These are phyloP conservation scores for Miniopterus natalensis DNA, from an alignment of 2,113 vertebrate genomes.

Conservation along the genomic window DNA sequence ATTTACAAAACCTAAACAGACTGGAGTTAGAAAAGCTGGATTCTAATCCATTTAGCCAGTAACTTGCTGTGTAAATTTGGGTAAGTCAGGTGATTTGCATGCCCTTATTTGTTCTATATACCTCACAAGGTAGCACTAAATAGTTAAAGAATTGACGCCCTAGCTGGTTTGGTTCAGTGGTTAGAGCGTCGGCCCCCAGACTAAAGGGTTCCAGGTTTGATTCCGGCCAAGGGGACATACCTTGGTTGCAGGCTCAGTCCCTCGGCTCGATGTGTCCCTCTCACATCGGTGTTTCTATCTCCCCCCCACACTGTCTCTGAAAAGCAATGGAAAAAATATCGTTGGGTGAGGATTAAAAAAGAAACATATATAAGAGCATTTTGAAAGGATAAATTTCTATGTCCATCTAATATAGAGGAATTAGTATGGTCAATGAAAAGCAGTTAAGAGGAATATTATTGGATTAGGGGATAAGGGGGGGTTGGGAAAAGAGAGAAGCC, in stretches of 20 bases:
- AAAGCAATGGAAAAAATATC: no score
- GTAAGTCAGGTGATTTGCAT: background rate
- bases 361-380: background rate
- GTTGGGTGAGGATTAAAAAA: no score
- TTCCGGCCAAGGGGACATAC: no score
- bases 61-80: background rate
- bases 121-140: conserved; percentile 56
- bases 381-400: conserved; percentile 22
- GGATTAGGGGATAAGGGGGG: background rate
- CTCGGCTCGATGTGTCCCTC: no score
- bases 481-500: background rate
- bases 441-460: background rate
- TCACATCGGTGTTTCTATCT: no score
- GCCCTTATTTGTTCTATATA: background rate
- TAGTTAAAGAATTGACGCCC: conserved; percentile 33
- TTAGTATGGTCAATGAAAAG: background rate
- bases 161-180: no score
- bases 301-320: no score
- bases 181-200: no score
- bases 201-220: no score
- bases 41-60: conserved; percentile 30
- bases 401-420: background rate
- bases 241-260: no score
- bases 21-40: background rate
- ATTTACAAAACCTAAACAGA: background rate